Conservation (phyloP, 1,140 invertebrate genomes). For the Himalopsyche phryganea region DNA sequence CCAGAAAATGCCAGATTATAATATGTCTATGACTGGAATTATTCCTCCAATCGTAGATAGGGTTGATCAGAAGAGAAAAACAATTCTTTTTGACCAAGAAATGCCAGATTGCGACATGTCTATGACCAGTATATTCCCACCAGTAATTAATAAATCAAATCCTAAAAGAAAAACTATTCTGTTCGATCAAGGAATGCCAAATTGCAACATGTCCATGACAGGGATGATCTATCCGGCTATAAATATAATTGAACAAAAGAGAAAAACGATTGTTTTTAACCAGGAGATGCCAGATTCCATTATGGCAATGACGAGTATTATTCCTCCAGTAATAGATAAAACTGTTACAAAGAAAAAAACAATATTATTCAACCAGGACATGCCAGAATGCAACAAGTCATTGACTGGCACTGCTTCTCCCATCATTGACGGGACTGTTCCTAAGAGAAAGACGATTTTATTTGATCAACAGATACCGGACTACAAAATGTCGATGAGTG, state of each 20-base stretch:
- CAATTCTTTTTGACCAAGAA: no score
- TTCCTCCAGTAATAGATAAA: background rate
- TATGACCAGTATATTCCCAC: no score
- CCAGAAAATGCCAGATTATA: no score
- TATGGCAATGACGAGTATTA: conserved; percentile 7
- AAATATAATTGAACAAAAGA: background rate
- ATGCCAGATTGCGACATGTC: no score
- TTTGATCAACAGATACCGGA: background rate
- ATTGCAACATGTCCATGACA: conserved; percentile 18
- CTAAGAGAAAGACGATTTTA: conserved; percentile 1
- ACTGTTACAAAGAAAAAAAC: background rate
- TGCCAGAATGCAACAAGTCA: conserved; percentile 7
- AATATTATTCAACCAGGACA: conserved; percentile 11
- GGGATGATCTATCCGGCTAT: background rate
- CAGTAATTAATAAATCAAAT: no score
- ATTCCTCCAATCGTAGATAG: no score
- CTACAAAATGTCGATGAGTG: background rate
- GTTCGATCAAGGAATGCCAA: conserved; percentile 6
- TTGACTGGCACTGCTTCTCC: background rate
- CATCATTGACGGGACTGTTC: background rate
- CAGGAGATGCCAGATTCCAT: background rate
- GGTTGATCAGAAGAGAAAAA: no score
- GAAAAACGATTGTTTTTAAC: conserved; percentile 4
- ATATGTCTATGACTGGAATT: no score
- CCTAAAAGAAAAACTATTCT: conserved; percentile 17